Evolutionary conservation across 2,113 vertebrate species (phyloP).

Genomic region (Macquaria ambigua): DNA sequence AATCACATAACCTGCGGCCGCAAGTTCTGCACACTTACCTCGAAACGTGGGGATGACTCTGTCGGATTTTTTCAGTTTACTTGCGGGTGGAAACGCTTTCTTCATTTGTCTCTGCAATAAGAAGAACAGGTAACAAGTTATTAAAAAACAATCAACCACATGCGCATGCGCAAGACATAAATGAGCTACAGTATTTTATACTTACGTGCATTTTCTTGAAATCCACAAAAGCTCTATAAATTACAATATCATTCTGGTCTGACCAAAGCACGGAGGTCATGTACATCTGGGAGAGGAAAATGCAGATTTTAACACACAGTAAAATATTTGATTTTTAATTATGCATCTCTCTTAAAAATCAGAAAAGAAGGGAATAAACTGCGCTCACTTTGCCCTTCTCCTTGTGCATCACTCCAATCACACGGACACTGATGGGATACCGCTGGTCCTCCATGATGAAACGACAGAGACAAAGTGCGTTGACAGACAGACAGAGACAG

Average conservation of each 20-base stretch:
- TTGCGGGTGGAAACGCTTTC: constrained; percentile 84
- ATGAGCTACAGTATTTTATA: neutral
- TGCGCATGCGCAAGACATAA: neutral
- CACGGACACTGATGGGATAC: constrained; percentile 69
- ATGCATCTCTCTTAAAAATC: neutral
- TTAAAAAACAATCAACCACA: neutral
- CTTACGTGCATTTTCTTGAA: constrained; percentile 91
- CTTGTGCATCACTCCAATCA: constrained; percentile 83
- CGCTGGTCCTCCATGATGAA: constrained; percentile 72
- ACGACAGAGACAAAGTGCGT: neutral
- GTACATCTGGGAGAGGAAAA: constrained; percentile 82
- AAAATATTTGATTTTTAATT: neutral
- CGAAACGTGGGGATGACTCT: constrained; percentile 81
- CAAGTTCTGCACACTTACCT: constrained; percentile 48
- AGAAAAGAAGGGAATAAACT: neutral
- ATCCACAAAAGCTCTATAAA: constrained; percentile 88
- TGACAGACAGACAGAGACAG: no score
- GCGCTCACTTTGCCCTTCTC: constrained; percentile 75
- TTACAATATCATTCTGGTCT: constrained; percentile 86
- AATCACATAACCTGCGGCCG: no score
- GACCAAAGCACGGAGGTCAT: constrained; percentile 92
- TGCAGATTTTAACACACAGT: neutral
- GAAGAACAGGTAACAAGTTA: neutral
- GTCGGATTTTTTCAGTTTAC: constrained; percentile 78
- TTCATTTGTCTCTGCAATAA: constrained; percentile 89